A percentile compares a stretch with the other conserved stretches of the same genome.
These are phyloP conservation scores for Gymnocypris eckloni DNA, from an alignment of 2,797 vertebrate genomes.

Conservation along the genomic window DNA sequence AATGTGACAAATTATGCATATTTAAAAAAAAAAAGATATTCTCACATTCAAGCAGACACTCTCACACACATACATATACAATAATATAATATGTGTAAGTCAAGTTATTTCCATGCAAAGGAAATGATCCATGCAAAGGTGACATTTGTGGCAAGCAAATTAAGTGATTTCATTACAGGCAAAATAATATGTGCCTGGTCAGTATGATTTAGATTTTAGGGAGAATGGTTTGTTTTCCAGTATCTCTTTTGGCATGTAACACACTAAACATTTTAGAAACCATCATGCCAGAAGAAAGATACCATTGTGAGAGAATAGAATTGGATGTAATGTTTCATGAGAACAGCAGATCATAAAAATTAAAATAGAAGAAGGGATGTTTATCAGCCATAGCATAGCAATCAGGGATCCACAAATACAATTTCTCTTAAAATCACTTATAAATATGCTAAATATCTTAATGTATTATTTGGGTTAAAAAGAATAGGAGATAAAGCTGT, in stretches of 20 bases:
- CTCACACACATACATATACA: conserved; percentile 62
- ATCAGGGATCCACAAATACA: conserved; percentile 76
- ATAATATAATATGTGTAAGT: conserved; percentile 77
- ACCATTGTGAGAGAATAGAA: conserved; percentile 13
- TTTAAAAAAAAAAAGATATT: neutral
- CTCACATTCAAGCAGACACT: conserved; percentile 61
- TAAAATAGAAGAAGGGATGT: conserved; percentile 65
- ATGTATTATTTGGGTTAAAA: neutral
- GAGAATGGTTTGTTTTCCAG: conserved; percentile 35
- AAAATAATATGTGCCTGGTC: conserved; percentile 24
- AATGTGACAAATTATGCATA: conserved; percentile 15
- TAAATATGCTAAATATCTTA: neutral
- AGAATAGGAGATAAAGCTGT: neutral
- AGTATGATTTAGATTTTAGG: neutral
- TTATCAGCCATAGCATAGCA: conserved; percentile 84
- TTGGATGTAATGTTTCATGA: conserved; percentile 24
- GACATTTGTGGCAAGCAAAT: conserved; percentile 56
- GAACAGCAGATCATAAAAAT: conserved; percentile 36
- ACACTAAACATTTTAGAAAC: conserved; percentile 2
- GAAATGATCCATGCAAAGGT: conserved; percentile 65
- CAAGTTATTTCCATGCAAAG: conserved; percentile 90
- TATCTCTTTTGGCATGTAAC: conserved; percentile 48
- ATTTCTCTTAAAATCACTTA: conserved; percentile 26
- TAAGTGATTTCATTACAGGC: conserved; percentile 25
- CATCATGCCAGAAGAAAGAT: conserved; percentile 49